Base-by-base conservation (phyloP, 2,113 vertebrate genomes). In the Aphyosemion australe region DNA sequence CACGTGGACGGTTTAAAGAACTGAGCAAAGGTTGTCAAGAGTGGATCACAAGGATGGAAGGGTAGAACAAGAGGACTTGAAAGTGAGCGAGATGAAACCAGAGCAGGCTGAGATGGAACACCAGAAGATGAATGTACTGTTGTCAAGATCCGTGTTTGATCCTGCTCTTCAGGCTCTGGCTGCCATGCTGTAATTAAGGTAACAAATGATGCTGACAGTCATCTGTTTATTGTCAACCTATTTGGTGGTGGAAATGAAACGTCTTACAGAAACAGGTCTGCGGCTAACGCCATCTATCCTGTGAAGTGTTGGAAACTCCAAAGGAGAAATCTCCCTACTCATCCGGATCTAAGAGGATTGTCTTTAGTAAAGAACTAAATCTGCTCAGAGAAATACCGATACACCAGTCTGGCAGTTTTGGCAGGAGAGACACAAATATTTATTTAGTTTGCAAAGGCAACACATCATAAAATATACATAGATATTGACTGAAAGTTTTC, bases 111-210 rank as follows among this genome's bases (percentile, higher is more conserved):
- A 73, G 85, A 75, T 61, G 64, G 18, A 84, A 86, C 71, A 77
- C 83, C 84, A 72, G 54, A 85, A 74, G 65, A 68, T 49, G 55
- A 79, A 69, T 65, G 78, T 52, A 75, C 60, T 61, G 78, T 49
- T 59, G 83, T 75, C 67, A 43, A 60, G 57, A 74, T 65, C 68
- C 42, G 53, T 82, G 81, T 79, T 78, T 82, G 88, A 89, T 80
- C 76, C 57, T 59, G 46, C 56, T 53, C 80, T 76, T 46, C 69
- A 42, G 72, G 69, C 78, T 74, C 60, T 52, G 46, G 69, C 80
- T 88, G 86, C 57, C 82, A 64, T 65, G 69, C 79, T 78, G 72
- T 76, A 84, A 80, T 70, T 73, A 78, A 83, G 61, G 60, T 77
- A 78, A 87, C 76, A 86, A 85, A 80, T 65, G 78, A 62, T 43